phyloP scores from a whole-genome alignment of 2,888 invertebrate genomes.

The Lasioglossum villosulum region DNA sequence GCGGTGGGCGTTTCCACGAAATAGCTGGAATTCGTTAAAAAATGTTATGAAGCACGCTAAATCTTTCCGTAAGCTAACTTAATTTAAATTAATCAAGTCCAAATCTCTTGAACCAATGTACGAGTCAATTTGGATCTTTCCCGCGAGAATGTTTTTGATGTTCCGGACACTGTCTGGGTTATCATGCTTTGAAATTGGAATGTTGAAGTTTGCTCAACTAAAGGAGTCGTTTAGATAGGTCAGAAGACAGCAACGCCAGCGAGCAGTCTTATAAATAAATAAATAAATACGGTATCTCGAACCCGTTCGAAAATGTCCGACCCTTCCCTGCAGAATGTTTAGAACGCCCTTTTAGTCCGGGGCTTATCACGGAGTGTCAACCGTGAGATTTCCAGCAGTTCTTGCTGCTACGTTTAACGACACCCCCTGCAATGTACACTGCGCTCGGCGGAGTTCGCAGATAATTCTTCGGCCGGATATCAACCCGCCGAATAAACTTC shows the following conservation, averaged over 20 bases:
- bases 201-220: no score
- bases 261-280: neutral
- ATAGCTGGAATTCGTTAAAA: neutral
- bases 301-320: neutral
- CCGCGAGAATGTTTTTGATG: no score
- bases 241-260: neutral
- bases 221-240: neutral
- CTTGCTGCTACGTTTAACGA: neutral
- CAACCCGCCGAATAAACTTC: neutral
- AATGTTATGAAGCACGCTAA: neutral
- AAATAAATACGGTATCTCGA: neutral
- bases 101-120: no score
- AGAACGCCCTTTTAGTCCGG: neutral
- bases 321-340: neutral
- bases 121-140: no score
- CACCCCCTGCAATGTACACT: neutral
- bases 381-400: conserved; percentile 4
- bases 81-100: neutral
- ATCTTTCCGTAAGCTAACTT: neutral
- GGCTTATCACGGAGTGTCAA: conserved; percentile 5
- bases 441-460: neutral
- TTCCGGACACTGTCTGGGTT: no score
- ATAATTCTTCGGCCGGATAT: neutral
- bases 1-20: neutral
- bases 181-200: no score